These are phyloP conservation scores for Zonitis immaculata DNA, from an alignment of 2,888 invertebrate genomes.

Conservation along the genomic window DNA sequence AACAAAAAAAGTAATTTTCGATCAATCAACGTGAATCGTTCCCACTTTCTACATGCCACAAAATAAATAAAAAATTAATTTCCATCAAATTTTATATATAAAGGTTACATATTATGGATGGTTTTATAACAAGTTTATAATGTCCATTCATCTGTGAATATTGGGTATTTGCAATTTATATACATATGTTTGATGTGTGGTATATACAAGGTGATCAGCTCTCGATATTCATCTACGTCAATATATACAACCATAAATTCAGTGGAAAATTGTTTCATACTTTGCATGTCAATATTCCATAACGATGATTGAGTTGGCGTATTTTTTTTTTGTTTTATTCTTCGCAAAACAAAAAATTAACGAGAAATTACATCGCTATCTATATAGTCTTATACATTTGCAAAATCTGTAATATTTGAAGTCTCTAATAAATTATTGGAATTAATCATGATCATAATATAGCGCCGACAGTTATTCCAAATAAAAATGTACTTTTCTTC, in stretches of 20 bases:
- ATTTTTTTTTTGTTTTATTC: no score
- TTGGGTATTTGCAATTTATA: not conserved
- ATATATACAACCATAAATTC: not conserved
- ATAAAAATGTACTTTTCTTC: conserved; percentile 9
- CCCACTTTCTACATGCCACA: no score
- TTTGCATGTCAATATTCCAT: not conserved
- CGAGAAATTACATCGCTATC: not conserved
- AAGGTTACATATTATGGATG: not conserved
- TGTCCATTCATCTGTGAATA: not conserved
- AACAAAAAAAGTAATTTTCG: no score
- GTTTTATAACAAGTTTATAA: not conserved
- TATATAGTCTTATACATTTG: conserved; percentile 22
- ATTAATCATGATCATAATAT: conserved; percentile 25
- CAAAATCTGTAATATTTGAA: conserved; percentile 18
- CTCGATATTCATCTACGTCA: not conserved
- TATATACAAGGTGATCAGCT: not conserved
- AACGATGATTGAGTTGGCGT: not conserved
- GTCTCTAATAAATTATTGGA: conserved; percentile 25
- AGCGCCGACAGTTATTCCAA: conserved; percentile 8
- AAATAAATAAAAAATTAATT: no score
- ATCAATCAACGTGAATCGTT: no score
- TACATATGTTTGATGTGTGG: not conserved
- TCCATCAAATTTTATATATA: no score
- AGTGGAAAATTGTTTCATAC: not conserved
- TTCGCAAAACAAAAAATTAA: no score